Percentiles rank a stretch among this genome's conserved stretches.
Conservation (phyloP, 1,140 invertebrate genomes). For the Ceratosolen solmsi region DNA sequence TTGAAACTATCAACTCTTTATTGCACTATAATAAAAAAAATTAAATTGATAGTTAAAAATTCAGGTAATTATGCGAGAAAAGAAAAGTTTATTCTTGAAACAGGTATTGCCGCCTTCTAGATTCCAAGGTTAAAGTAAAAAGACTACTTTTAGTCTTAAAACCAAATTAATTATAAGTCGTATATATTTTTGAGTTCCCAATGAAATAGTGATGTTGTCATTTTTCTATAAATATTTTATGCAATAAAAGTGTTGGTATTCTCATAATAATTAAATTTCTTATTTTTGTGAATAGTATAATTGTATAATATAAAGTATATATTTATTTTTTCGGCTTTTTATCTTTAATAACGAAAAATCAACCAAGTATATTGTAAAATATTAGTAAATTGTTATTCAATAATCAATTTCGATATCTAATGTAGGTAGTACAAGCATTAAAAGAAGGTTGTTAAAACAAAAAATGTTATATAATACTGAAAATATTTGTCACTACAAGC, state of each 20-base stretch:
- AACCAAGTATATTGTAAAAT: no score
- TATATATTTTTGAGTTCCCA: no score
- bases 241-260: background rate
- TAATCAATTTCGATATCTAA: no score
- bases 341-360: no score
- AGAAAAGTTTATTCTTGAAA: slow-evolving; percentile 75
- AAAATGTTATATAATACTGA: background rate
- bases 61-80: slow-evolving; percentile 71
- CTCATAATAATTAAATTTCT: background rate
- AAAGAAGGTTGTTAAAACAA: background rate
- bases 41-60: slow-evolving; percentile 55
- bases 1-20: slow-evolving; percentile 60
- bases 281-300: background rate
- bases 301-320: slow-evolving; percentile 1
- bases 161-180: slow-evolving; percentile 58
- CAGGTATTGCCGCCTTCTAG: slow-evolving; percentile 77
- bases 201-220: background rate
- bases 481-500: background rate
- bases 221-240: slow-evolving; percentile 1
- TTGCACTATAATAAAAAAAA: slow-evolving; percentile 64
- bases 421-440: no score
- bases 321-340: no score
- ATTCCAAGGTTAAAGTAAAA: slow-evolving; percentile 71
- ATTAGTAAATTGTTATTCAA: no score
- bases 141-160: slow-evolving; percentile 60